Conservation (phyloP, 2,888 invertebrate genomes). For the Pimpla rufipes region DNA sequence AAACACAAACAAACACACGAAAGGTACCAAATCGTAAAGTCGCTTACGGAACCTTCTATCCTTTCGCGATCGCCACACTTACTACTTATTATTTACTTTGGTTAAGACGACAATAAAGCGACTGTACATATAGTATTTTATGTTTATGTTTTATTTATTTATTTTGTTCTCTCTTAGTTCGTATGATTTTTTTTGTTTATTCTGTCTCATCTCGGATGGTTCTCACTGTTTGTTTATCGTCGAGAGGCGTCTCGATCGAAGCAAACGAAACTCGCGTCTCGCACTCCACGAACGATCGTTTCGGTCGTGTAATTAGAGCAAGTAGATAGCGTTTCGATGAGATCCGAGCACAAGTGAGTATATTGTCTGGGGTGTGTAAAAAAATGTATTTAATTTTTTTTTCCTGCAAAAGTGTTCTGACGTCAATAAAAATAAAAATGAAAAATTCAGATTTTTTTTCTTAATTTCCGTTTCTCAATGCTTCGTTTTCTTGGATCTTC, state of each 20-base stretch:
- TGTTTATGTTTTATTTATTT: slow-evolving; percentile 81
- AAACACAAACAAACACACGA: neutral
- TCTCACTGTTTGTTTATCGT: neutral
- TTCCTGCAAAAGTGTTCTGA: no score
- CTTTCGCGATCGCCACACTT: slow-evolving; percentile 50
- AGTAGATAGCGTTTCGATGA: slow-evolving; percentile 29
- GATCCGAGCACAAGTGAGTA: slow-evolving; percentile 44
- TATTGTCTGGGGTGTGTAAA: no score
- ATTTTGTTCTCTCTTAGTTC: slow-evolving; percentile 72
- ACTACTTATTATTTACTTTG: slow-evolving; percentile 67
- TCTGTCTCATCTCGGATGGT: slow-evolving; percentile 65
- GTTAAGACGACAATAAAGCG: slow-evolving; percentile 80
- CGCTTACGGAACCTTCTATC: slow-evolving; percentile 51
- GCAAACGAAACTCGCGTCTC: neutral
- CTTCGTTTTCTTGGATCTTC: no score
- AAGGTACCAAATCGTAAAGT: slow-evolving; percentile 55
- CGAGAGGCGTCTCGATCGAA: neutral
- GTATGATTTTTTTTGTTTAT: slow-evolving; percentile 64
- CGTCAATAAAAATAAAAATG: no score
- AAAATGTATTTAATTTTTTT: no score
- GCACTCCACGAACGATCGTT: neutral
- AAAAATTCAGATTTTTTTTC: no score
- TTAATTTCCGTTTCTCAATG: no score
- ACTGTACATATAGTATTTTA: slow-evolving; percentile 84
- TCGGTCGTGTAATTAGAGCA: slow-evolving; percentile 1